These are phyloP conservation scores for Gallinago media DNA, from an alignment of 2,113 vertebrate species.

Conservation along the genomic window DNA sequence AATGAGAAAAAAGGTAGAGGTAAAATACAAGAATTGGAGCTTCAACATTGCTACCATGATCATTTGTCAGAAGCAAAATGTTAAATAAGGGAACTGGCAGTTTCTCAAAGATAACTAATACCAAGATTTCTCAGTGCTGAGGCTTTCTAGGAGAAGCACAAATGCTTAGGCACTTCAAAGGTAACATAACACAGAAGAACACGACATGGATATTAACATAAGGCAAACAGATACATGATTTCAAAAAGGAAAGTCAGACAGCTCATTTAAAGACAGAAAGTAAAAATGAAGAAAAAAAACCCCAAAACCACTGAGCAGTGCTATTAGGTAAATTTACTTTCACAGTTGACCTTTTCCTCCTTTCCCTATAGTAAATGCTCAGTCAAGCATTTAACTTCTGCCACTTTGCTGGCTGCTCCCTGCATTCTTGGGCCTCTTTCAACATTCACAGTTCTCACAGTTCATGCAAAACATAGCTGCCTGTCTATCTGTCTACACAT, in stretches of 20 bases:
- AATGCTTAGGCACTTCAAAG: not conserved
- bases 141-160: not conserved
- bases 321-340: not conserved
- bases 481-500: not conserved
- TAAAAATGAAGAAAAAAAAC: not conserved
- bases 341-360: not conserved
- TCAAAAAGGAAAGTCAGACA: not conserved
- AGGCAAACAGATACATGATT: not conserved
- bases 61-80: slow-evolving; percentile 9
- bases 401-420: not conserved
- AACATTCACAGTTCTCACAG: not conserved
- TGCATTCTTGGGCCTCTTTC: not conserved
- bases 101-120: not conserved
- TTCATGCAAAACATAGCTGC: not conserved
- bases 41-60: not conserved
- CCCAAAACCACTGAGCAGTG: not conserved
- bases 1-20: not conserved
- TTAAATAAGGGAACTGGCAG: not conserved
- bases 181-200: not conserved
- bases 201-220: not conserved
- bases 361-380: not conserved
- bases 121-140: not conserved
- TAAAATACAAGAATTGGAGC: not conserved
- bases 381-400: not conserved
- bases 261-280: not conserved